These are phyloP conservation scores for Pseudomugil gertrudae DNA, from an alignment of 2,797 vertebrate genomes.

Conservation along the genomic window DNA sequence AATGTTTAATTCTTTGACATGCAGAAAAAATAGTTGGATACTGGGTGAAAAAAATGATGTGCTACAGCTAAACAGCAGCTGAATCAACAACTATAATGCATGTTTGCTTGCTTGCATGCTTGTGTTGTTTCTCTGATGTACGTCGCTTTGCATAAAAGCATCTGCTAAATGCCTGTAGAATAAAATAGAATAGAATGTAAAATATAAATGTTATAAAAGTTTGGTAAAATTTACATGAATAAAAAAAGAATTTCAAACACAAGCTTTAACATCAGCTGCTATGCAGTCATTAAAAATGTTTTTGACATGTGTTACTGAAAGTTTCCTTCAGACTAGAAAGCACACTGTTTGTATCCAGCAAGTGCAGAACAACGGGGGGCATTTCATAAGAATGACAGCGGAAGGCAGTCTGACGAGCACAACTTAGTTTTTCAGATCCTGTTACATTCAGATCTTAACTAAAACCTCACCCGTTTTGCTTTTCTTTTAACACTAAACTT, in stretches of 20 bases:
- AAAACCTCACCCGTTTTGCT: too few relatives aligned
- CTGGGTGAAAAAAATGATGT: not conserved
- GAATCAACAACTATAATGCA: too few relatives aligned
- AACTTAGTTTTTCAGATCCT: constrained; percentile 10
- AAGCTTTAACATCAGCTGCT: constrained; percentile 2
- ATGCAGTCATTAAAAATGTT: constrained; percentile 10
- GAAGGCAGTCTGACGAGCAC: constrained; percentile 33
- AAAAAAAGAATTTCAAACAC: constrained; percentile 10
- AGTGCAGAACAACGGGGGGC: constrained; percentile 14
- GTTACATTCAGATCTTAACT: too few relatives aligned
- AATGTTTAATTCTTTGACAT: constrained; percentile 7
- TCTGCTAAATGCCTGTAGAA: too few relatives aligned
- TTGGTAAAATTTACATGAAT: constrained; percentile 7
- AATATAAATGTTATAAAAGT: constrained; percentile 1
- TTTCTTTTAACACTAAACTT: too few relatives aligned
- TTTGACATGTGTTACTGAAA: constrained; percentile 1
- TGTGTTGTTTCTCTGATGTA: too few relatives aligned
- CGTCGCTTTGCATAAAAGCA: too few relatives aligned
- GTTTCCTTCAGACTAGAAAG: constrained; percentile 15
- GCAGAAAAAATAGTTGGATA: constrained; percentile 12
- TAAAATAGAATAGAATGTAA: not conserved
- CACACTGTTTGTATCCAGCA: constrained; percentile 14
- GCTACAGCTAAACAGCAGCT: constrained; percentile 1
- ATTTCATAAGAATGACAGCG: constrained; percentile 32
- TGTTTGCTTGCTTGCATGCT: too few relatives aligned